Conservation (phyloP, 2,888 invertebrate species). For the Acanthoscelides obtectus region DNA sequence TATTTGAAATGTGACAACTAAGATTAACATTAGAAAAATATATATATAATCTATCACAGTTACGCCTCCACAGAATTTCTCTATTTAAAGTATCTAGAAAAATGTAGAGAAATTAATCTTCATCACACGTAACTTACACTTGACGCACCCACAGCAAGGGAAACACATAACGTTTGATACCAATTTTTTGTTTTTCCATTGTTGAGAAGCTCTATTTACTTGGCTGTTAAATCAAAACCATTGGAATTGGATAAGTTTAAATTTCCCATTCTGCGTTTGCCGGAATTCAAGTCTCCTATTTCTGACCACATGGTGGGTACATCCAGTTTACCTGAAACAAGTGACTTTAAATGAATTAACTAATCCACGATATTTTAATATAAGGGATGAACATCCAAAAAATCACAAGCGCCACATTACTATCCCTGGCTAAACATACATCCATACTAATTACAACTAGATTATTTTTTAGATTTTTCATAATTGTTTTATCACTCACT, state of each 20-base stretch:
- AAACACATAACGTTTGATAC: neutral
- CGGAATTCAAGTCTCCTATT: conserved; percentile 31
- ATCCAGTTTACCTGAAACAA: conserved; percentile 26
- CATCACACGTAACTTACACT: neutral
- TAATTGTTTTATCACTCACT: too few relatives aligned
- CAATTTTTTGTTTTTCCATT: neutral
- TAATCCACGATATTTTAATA: too few relatives aligned
- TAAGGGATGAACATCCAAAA: too few relatives aligned
- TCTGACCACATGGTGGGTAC: conserved; percentile 38
- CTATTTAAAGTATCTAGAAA: conserved; percentile 29
- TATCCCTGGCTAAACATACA: too few relatives aligned
- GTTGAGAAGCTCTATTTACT: conserved; percentile 26
- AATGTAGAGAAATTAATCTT: neutral
- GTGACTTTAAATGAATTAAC: too few relatives aligned
- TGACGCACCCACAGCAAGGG: neutral
- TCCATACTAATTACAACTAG: too few relatives aligned
- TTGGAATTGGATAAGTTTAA: conserved; percentile 30
- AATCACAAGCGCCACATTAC: too few relatives aligned
- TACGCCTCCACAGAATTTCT: conserved; percentile 10
- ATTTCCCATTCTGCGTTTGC: conserved; percentile 32
- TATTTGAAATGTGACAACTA: conserved; percentile 20
- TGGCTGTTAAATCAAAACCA: conserved; percentile 37
- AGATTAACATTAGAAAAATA: conserved; percentile 22
- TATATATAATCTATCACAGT: conserved; percentile 29
- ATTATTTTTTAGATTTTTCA: too few relatives aligned